Percentiles rank a stretch among this genome's conserved stretches.
Conservation (phyloP, 2,888 invertebrate species). For the Rotaria magnacalcarata region DNA sequence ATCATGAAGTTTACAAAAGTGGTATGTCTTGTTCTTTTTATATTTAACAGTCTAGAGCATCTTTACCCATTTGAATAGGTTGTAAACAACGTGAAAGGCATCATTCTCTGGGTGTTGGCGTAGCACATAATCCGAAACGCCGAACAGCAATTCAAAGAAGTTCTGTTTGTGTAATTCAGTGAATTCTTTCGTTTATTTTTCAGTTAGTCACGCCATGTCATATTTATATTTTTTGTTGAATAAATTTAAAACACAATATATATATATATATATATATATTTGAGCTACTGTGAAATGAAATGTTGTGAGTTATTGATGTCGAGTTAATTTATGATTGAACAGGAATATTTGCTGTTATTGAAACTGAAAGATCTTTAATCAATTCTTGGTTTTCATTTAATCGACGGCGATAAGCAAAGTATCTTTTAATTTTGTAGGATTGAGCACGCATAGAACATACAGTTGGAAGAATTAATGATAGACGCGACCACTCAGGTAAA, state of each 20-base stretch:
- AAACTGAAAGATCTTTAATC: not conserved
- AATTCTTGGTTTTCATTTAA: not conserved
- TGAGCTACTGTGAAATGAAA: no score
- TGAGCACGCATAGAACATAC: slow-evolving; percentile 29
- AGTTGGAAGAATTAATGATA: not conserved
- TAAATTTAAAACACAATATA: not conserved
- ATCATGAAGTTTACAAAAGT: slow-evolving; percentile 13
- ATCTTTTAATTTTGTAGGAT: slow-evolving; percentile 21
- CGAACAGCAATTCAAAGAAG: not conserved
- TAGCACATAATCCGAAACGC: not conserved
- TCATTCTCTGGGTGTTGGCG: not conserved
- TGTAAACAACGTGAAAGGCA: slow-evolving; percentile 24
- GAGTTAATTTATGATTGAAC: not conserved
- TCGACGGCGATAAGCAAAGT: slow-evolving; percentile 34
- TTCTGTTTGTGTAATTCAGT: not conserved
- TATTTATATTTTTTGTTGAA: not conserved
- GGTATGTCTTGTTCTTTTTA: not conserved
- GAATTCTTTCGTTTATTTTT: not conserved
- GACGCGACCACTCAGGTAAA: slow-evolving; percentile 30
- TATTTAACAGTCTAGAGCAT: no score
- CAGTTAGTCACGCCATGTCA: not conserved
- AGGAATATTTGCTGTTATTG: not conserved
- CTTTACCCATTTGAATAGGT: not conserved
- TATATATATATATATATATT: not conserved
- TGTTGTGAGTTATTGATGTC: no score